Evolutionary conservation across 2,888 invertebrate species (phyloP).

Genomic region (Pharmacophagus antenor): DNA sequence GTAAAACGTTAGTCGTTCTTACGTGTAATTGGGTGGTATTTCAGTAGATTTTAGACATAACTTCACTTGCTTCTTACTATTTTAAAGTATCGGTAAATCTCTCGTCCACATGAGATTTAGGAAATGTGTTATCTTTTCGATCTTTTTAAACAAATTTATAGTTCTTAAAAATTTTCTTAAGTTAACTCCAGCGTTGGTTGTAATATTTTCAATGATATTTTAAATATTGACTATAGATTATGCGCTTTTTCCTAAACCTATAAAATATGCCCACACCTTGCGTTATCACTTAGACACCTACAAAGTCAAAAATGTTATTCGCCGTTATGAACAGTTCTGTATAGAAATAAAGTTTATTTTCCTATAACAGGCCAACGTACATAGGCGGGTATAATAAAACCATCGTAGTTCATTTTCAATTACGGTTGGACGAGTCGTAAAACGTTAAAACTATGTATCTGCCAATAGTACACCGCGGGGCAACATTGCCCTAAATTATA

Average conservation of each 20-base stretch:
- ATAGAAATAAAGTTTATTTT: neutral
- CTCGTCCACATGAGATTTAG: too few species aligned
- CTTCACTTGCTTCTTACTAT: too few species aligned
- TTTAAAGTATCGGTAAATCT: too few species aligned
- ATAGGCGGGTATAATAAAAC: slow-evolving; percentile 33
- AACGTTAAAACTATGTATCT: slow-evolving; percentile 37
- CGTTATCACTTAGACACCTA: slow-evolving; percentile 4
- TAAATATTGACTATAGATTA: neutral
- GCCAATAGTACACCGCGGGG: slow-evolving; percentile 41
- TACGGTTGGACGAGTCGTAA: slow-evolving; percentile 46
- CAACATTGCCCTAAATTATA: slow-evolving; percentile 43
- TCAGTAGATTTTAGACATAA: too few species aligned
- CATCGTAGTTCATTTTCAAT: slow-evolving; percentile 47
- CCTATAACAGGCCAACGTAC: neutral
- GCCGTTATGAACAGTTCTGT: neutral
- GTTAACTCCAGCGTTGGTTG: too few species aligned
- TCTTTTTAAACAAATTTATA: too few species aligned
- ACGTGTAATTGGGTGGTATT: too few species aligned
- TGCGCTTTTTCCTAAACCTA: neutral
- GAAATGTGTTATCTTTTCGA: too few species aligned
- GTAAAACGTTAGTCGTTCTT: too few species aligned
- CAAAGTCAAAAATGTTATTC: neutral
- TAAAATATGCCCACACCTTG: slow-evolving; percentile 19
- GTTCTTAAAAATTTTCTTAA: too few species aligned
- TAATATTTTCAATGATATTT: neutral